Evolutionary conservation across 2,113 vertebrate species (phyloP).

Genomic region (Nansenia antarctica): DNA sequence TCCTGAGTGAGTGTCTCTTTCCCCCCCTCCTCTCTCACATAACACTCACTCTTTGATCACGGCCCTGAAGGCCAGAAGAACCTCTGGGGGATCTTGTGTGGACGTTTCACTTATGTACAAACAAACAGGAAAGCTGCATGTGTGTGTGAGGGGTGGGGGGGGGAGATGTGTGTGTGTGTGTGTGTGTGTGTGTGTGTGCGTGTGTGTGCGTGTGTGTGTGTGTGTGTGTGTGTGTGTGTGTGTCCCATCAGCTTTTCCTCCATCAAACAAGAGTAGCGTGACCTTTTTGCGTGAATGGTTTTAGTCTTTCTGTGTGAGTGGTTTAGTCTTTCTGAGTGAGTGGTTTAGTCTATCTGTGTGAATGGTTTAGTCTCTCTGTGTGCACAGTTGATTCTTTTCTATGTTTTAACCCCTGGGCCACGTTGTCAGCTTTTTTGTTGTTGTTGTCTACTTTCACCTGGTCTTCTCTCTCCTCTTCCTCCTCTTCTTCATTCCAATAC

Average conservation of each 20-base stretch:
- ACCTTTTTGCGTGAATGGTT: constrained; percentile 42
- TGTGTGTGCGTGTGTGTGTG: constrained; percentile 54
- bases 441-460: neutral
- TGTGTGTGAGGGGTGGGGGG: no score
- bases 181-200: constrained; percentile 3
- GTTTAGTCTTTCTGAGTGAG: neutral
- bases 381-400: no score
- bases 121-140: constrained; percentile 12
- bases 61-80: constrained; percentile 32
- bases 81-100: neutral
- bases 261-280: constrained; percentile 37
- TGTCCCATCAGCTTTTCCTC: constrained; percentile 43
- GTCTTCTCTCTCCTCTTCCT: neutral
- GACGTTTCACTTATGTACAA: no score
- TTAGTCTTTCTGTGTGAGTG: neutral
- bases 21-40: constrained; percentile 33
- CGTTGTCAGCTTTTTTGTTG: neutral
- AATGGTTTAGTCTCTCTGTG: neutral
- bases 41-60: constrained; percentile 63
- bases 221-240: constrained; percentile 25
- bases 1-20: constrained; percentile 24
- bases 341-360: neutral
- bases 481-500: neutral
- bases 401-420: neutral
- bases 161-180: neutral